A percentile compares a stretch with the other conserved stretches of the same genome.
phyloP scores from a whole-genome alignment of 2,113 vertebrate species.

The Caranx ignobilis region DNA sequence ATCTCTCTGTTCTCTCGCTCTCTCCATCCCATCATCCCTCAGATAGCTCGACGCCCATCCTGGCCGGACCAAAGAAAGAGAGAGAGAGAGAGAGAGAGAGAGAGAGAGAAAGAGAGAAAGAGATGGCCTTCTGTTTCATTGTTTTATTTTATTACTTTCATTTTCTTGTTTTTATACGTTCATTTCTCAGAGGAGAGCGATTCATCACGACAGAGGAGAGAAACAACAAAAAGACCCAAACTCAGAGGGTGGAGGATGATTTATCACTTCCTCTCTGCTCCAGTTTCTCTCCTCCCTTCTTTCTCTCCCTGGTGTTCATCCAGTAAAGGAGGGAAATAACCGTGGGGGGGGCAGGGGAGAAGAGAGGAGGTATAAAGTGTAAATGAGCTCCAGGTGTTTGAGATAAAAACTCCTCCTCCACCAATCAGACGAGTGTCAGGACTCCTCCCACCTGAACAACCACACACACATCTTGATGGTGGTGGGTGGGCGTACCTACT shows the following conservation, averaged over 20 bases:
- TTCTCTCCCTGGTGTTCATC: not conserved
- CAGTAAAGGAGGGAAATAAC: not conserved
- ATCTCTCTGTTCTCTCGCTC: slow-evolving; percentile 42
- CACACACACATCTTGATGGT: too few species aligned
- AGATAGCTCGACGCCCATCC: slow-evolving; percentile 2
- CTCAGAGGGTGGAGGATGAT: slow-evolving; percentile 60
- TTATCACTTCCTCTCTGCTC: slow-evolving; percentile 48
- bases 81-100: slow-evolving; percentile 16
- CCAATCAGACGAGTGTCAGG: too few species aligned
- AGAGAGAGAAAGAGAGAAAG: slow-evolving; percentile 7
- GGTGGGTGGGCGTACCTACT: too few species aligned
- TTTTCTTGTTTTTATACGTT: slow-evolving; percentile 62
- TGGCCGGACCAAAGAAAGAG: not conserved
- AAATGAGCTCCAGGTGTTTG: too few species aligned
- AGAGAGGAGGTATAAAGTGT: not conserved
- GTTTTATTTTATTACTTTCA: slow-evolving; percentile 67
- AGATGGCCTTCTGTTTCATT: slow-evolving; percentile 58
- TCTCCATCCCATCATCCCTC: slow-evolving; percentile 40
- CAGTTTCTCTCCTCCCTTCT: slow-evolving; percentile 6
- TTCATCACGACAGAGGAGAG: slow-evolving; percentile 60
- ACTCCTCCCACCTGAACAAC: too few species aligned
- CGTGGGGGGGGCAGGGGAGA: too few species aligned
- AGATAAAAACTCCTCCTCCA: too few species aligned
- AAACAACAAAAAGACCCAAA: slow-evolving; percentile 57
- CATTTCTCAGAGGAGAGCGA: slow-evolving; percentile 48